Conservation (phyloP, 1,140 invertebrate genomes). For the Heliconius nattereri region DNA sequence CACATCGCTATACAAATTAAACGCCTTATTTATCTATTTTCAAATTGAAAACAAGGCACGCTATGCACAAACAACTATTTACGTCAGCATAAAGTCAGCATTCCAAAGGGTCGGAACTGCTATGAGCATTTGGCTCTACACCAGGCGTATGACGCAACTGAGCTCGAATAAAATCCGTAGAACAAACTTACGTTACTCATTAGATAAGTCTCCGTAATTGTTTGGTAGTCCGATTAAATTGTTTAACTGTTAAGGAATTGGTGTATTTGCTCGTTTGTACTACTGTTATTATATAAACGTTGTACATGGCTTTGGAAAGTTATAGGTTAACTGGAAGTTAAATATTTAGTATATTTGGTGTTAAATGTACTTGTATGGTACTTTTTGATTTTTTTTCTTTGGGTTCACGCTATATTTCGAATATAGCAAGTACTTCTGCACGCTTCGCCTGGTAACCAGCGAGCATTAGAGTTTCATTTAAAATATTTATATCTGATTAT, state of each 20-base stretch:
- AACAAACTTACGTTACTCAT: conserved; percentile 33
- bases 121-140: conserved; percentile 31
- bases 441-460: no score
- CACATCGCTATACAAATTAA: neutral
- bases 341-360: neutral
- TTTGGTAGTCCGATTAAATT: conserved; percentile 16
- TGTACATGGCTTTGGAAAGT: neutral
- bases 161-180: conserved; percentile 22
- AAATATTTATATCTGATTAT: neutral
- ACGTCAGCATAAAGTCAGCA: conserved; percentile 24
- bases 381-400: neutral
- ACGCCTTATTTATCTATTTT: conserved; percentile 18
- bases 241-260: neutral
- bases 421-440: no score
- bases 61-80: conserved; percentile 28
- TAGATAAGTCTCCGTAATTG: conserved; percentile 30
- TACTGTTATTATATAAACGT: neutral
- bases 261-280: neutral
- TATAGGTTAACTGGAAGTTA: neutral
- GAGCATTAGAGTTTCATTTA: no score
- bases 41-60: conserved; percentile 32
- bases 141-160: conserved; percentile 26
- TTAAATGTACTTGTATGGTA: neutral
- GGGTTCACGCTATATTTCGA: neutral
- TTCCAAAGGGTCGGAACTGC: conserved; percentile 27